Evolutionary conservation across 2,113 vertebrate species (phyloP).

Genomic region (Poecile atricapillus): DNA sequence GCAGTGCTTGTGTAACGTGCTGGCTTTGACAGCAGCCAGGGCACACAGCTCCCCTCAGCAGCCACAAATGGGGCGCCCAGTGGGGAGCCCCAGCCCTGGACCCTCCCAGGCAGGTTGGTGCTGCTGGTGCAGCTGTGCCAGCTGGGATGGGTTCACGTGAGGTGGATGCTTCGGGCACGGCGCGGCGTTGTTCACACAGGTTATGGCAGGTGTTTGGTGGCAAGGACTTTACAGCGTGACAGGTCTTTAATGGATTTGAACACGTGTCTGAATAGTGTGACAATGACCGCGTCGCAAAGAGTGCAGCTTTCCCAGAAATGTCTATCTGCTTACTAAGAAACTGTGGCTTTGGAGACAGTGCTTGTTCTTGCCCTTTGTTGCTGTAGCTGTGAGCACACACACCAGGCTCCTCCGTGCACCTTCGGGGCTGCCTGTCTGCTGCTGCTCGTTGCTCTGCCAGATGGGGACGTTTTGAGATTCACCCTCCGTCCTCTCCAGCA

Average conservation of each 20-base stretch:
- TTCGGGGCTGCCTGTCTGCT: neutral
- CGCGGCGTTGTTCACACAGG: neutral
- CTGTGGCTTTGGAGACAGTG: neutral
- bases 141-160: neutral
- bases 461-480: neutral
- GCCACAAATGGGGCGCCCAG: neutral
- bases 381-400: neutral
- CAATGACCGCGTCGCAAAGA: neutral
- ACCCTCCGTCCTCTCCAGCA: neutral
- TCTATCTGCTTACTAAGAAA: neutral
- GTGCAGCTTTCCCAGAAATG: neutral
- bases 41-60: neutral
- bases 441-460: neutral
- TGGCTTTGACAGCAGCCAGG: neutral
- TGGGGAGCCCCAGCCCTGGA: neutral
- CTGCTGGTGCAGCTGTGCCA: neutral
- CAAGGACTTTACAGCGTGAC: neutral
- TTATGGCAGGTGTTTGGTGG: neutral
- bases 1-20: neutral
- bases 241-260: neutral
- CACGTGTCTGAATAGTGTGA: neutral
- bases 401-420: neutral
- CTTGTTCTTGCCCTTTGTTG: neutral
- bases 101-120: neutral
- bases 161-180: accelerated